phyloP scores from a whole-genome alignment of 2,888 invertebrate genomes.

The Campoletis raptor region DNA sequence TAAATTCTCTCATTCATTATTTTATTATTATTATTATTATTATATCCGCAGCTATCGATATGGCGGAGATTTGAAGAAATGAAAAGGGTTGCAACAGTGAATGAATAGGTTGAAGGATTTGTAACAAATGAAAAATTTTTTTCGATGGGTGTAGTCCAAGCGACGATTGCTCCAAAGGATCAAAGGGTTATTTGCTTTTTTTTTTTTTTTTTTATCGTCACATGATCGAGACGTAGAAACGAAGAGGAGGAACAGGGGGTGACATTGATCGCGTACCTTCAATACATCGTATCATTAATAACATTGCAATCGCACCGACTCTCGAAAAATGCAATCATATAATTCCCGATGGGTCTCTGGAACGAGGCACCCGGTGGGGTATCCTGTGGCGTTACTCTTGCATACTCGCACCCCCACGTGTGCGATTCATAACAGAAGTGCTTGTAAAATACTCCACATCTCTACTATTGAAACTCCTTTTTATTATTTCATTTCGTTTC shows the following conservation, averaged over 20 bases:
- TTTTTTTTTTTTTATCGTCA: slow-evolving; percentile 18
- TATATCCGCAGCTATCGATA: slow-evolving; percentile 25
- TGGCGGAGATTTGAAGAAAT: neutral
- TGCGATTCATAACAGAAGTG: slow-evolving; percentile 31
- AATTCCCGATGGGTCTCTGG: slow-evolving; percentile 47
- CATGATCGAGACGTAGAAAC: slow-evolving; percentile 41
- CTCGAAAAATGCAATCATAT: slow-evolving; percentile 49
- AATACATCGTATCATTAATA: slow-evolving; percentile 61
- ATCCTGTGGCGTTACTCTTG: slow-evolving; percentile 44
- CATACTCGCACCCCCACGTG: slow-evolving; percentile 55
- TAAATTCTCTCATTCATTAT: neutral
- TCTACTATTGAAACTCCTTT: slow-evolving; percentile 44
- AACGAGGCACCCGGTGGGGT: slow-evolving; percentile 48
- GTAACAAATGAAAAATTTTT: slow-evolving; percentile 17
- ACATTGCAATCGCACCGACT: slow-evolving; percentile 11
- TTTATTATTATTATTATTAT: slow-evolving; percentile 7
- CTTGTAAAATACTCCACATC: slow-evolving; percentile 19
- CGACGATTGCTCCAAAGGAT: slow-evolving; percentile 46
- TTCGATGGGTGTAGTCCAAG: slow-evolving; percentile 44
- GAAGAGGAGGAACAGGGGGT: slow-evolving; percentile 28
- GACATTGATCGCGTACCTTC: slow-evolving; percentile 40
- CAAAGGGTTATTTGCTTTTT: slow-evolving; percentile 47
- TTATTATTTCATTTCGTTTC: slow-evolving; percentile 70
- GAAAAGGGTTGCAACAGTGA: slow-evolving; percentile 39
- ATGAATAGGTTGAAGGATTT: slow-evolving; percentile 37